Base-by-base conservation (phyloP, 1,140 invertebrate species). In the Amyelois transitella region DNA sequence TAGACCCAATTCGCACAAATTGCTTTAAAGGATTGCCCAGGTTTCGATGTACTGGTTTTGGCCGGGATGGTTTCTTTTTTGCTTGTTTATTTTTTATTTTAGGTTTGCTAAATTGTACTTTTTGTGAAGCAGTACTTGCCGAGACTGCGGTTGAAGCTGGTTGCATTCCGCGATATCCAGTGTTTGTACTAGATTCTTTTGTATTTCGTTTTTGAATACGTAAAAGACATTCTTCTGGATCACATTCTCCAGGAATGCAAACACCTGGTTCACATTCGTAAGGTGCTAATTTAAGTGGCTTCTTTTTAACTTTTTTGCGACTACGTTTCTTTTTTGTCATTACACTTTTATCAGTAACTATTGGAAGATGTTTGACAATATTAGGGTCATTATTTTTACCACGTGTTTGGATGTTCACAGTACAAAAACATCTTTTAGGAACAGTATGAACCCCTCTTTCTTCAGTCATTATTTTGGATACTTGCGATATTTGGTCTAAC, bases 211-310 rank as follows among this genome's bases (percentile, higher is more conserved):
- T 60, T 54, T 55, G 56, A 43, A 62, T 68, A 28, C 17, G 17
- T 45, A 62, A 22, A 43, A 60, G 20, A 52, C 62, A 64, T 38
- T 64, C 47, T 53, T 64, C 51, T 18, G 65, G 66, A 52, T 74
- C 44, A 44, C 66, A 72, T 53, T 62, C 55, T 8, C 64, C 61
- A 8, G 69, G 69, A 21, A 64, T 57, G 47, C 66, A 72, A 38
- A 62, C 32, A 12, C 50, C 51, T 21, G 67, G 67, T 38, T 67
- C 60, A 61, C 70, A 73, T 61, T 73, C 67, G 22, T 69, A 68
- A 1, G 56, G 52, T 21, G 51, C 18, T 7, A 58, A 22, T 0
- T 4, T 22, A 28, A 28, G 10, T 50, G 14, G 48, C n/a, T n/a
- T n/a, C n/a, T n/a, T n/a, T n/a, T n/a, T n/a, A n/a, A n/a, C n/a